Percentiles rank a stretch among this genome's conserved stretches.
Conservation (phyloP, 1,140 invertebrate genomes). For the Cryptotermes secundus region DNA sequence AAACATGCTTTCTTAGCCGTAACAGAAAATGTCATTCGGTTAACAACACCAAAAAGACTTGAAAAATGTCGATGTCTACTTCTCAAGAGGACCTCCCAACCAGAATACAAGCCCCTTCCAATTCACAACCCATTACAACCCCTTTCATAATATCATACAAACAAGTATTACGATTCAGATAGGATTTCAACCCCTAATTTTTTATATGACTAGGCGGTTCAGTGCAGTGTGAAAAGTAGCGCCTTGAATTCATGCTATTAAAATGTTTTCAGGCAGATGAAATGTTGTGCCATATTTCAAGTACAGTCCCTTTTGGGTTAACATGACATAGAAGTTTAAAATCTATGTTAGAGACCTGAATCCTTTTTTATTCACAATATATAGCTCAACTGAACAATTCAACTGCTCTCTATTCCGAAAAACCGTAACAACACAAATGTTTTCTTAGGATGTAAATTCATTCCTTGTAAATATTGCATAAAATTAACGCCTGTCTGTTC, state of each 20-base stretch:
- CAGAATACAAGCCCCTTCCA: not conserved
- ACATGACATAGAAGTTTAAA: not conserved
- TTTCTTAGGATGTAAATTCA: too few relatives aligned
- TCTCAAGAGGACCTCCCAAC: conserved; percentile 7
- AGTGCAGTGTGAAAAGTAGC: not conserved
- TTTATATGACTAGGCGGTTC: not conserved
- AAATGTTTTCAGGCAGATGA: conserved; percentile 5
- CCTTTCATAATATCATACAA: not conserved
- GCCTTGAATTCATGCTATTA: conserved; percentile 4
- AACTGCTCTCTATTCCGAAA: too few relatives aligned
- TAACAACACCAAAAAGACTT: not conserved
- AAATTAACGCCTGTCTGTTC: too few relatives aligned
- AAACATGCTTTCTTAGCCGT: not conserved
- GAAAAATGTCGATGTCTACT: not conserved
- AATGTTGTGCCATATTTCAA: conserved; percentile 17
- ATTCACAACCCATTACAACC: not conserved
- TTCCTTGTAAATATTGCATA: too few relatives aligned
- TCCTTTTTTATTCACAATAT: too few relatives aligned
- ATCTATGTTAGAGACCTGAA: not conserved
- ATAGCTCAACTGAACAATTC: too few relatives aligned
- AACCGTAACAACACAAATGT: too few relatives aligned
- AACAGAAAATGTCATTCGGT: not conserved
- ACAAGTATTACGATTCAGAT: not conserved
- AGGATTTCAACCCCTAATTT: not conserved
- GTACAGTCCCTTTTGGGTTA: not conserved